Evolutionary conservation across 2,113 vertebrate species (phyloP), one percentile per base, ranked within the genome.

Genomic region (Odontesthes bonariensis): DNA sequence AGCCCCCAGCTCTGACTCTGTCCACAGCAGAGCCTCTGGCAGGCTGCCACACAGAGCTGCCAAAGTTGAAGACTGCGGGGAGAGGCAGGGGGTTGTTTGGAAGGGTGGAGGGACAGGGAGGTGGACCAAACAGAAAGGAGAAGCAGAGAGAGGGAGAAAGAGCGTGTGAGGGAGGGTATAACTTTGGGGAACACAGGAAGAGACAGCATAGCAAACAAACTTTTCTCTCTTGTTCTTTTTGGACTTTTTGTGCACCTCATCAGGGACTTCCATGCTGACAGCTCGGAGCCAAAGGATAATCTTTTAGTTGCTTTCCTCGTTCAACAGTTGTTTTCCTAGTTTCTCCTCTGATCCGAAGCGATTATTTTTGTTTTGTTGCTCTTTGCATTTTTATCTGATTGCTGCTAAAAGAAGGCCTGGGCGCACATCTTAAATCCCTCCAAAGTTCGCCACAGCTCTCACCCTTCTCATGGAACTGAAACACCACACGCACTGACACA

Each of bases 11-110:
- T 82, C 70, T 40, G 73, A 79, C 82, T 79, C 68, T 55, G 73
- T 84, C 84, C 81, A 57, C n/a, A 82, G 81, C 83, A 84, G 80
- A 84, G 86, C 75, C 49, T 74, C 76, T 91, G 91, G 89, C 88
- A 46, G 55, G 57, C 76, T 47, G 82, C 89, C 89, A 90, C 77
- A 54, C 61, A 81, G 57, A 62, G 75, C 84, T 85, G 87, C 87
- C 87, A 88, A 75, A 73, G 83, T 78, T 56, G 84, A 65, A 72
- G 87, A 81, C 79, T 82, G 82, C 46, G 19, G 64, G 56, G 85
- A 78, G 80, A 81, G 75, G 72, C 58, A 23, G 40, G 57, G 69
- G 70, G 69, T 17, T 55, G 40, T 56, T 5, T 49, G 44, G 32
- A 64, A 65, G 14, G 56, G 60, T 32, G 62, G 79, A 40, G 69